These are phyloP conservation scores for Pomatostomus ruficeps DNA, from an alignment of 2,113 vertebrate species.

Conservation along the genomic window DNA sequence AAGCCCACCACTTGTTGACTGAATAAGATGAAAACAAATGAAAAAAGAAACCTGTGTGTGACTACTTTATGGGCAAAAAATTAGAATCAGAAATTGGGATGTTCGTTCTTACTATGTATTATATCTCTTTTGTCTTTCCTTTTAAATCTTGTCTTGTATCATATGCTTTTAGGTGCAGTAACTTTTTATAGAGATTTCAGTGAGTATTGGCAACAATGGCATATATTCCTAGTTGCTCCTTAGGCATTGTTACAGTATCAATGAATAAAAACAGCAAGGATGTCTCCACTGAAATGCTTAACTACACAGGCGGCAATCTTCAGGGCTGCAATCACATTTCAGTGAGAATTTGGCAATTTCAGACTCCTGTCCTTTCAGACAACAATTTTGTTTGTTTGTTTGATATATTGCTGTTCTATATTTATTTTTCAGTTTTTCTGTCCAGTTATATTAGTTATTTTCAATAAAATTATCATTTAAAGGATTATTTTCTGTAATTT, in stretches of 20 bases:
- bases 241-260: background rate
- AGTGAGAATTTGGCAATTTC: background rate
- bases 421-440: background rate
- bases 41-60: background rate
- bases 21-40: slow-evolving; percentile 27
- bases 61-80: background rate
- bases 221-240: background rate
- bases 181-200: background rate
- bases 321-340: background rate
- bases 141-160: background rate
- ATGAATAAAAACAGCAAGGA: background rate
- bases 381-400: background rate
- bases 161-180: background rate
- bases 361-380: background rate
- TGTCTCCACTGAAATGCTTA: background rate
- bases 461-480: background rate
- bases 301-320: background rate
- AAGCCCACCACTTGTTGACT: background rate
- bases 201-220: background rate
- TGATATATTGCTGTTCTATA: background rate
- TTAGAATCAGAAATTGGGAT: background rate
- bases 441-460: background rate
- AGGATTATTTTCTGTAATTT: slow-evolving; percentile 31
- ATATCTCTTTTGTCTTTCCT: background rate
- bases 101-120: background rate